Percentiles rank a stretch among this genome's conserved stretches.
These are phyloP conservation scores for Poeciliopsis paucimaculata DNA, from an alignment of 2,797 vertebrate species.

Conservation along the genomic window DNA sequence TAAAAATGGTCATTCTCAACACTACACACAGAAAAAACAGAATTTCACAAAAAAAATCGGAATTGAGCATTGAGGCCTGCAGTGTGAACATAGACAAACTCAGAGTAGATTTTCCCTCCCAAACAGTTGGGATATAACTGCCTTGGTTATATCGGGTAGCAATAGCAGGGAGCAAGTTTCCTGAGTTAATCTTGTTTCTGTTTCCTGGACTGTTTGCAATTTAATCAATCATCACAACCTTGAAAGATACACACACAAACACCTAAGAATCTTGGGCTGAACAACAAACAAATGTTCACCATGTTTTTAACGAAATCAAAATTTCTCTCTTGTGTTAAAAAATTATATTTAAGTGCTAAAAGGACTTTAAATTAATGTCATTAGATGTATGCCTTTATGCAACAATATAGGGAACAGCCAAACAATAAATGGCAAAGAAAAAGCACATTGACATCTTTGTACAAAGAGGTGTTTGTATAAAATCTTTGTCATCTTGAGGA, in stretches of 20 bases:
- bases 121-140: not conserved
- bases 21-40: too few species aligned
- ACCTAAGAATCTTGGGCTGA: not conserved
- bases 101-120: not conserved
- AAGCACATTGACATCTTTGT: not conserved
- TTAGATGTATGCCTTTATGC: not conserved
- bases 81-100: not conserved
- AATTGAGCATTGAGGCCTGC: too few species aligned
- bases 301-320: not conserved
- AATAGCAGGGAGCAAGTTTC: slow-evolving; percentile 48
- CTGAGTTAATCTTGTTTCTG: slow-evolving; percentile 27
- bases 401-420: not conserved
- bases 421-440: not conserved
- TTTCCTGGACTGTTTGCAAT: slow-evolving; percentile 45
- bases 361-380: not conserved
- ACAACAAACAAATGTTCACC: not conserved
- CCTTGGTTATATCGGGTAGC: not conserved
- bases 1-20: too few species aligned
- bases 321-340: not conserved
- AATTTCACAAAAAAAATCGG: too few species aligned
- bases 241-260: not conserved
- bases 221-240: slow-evolving; percentile 7
- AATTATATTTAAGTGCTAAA: not conserved
- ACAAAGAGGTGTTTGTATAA: not conserved
- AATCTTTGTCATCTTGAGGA: not conserved